Percentiles rank a stretch among this genome's conserved stretches.
These are phyloP conservation scores for Pemphredon lugubris DNA, from an alignment of 2,888 invertebrate genomes.

Conservation along the genomic window DNA sequence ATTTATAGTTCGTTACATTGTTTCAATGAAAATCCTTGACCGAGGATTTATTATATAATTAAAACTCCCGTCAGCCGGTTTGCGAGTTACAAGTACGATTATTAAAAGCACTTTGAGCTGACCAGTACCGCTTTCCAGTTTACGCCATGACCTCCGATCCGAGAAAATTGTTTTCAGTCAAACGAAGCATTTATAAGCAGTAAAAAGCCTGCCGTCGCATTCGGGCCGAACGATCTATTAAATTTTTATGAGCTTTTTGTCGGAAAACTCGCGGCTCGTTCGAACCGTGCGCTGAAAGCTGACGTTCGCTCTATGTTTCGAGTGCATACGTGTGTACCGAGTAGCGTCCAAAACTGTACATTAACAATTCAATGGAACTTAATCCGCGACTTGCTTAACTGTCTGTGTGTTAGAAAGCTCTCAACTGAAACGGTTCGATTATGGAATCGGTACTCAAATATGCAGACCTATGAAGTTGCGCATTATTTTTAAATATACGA, in stretches of 20 bases:
- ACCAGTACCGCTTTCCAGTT: slow-evolving; percentile 26
- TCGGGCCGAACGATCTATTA: slow-evolving; percentile 75
- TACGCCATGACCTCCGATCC: slow-evolving; percentile 28
- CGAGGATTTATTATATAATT: slow-evolving; percentile 15
- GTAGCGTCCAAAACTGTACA: slow-evolving; percentile 17
- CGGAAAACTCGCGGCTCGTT: slow-evolving; percentile 38
- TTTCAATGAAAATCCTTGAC: no score
- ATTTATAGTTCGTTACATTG: no score
- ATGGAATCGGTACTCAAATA: no score
- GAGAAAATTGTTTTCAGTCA: slow-evolving; percentile 74
- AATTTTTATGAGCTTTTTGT: slow-evolving; percentile 74
- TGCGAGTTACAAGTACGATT: slow-evolving; percentile 14
- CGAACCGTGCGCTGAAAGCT: slow-evolving; percentile 25
- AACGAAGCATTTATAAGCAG: slow-evolving; percentile 75
- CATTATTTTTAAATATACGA: no score
- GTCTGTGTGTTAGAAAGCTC: no score
- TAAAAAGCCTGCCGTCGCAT: slow-evolving; percentile 66
- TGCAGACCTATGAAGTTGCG: no score
- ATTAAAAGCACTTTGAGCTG: slow-evolving; percentile 34
- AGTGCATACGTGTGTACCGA: slow-evolving; percentile 14
- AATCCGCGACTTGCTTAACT: no score
- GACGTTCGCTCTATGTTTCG: slow-evolving; percentile 24
- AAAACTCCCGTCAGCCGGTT: slow-evolving; percentile 21
- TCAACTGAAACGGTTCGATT: no score
- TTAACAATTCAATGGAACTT: neutral